phyloP scores from a whole-genome alignment of 2,888 invertebrate genomes.

The Phengaris alcon region DNA sequence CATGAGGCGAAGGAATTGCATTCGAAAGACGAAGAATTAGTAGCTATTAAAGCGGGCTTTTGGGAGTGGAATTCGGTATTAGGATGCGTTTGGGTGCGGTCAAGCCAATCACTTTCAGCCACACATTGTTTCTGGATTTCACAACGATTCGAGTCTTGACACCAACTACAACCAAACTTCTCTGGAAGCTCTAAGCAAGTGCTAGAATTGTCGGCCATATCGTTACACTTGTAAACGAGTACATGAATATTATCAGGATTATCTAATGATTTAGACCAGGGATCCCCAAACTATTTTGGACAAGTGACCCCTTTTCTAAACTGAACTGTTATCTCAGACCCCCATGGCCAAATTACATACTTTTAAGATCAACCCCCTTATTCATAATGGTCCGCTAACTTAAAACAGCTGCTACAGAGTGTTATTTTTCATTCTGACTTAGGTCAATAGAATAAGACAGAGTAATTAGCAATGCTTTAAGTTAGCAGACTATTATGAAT shows the following conservation, averaged over 20 bases:
- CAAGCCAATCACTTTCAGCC: constrained; percentile 89
- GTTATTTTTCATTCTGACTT: too few species aligned
- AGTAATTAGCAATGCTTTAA: too few species aligned
- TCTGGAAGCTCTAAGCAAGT: constrained; percentile 94
- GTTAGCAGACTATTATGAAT: too few species aligned
- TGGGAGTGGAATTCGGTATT: constrained; percentile 85
- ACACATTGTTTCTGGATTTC: constrained; percentile 95
- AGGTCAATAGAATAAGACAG: too few species aligned
- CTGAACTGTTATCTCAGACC: too few species aligned
- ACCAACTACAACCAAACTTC: constrained; percentile 98
- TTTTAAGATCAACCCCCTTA: too few species aligned
- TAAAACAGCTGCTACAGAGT: too few species aligned
- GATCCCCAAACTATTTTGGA: too few species aligned
- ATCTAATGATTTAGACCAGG: constrained; percentile 95
- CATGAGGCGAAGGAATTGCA: constrained; percentile 98
- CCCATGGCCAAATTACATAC: too few species aligned
- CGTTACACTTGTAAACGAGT: constrained; percentile 94
- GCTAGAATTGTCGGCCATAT: constrained; percentile 98
- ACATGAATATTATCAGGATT: constrained; percentile 98
- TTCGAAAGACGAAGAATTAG: constrained; percentile 92
- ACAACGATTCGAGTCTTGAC: constrained; percentile 93
- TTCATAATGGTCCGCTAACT: too few species aligned
- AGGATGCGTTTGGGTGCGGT: constrained; percentile 94
- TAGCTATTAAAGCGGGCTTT: too few species aligned
- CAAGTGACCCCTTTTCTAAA: too few species aligned